Percentiles rank a stretch among this genome's conserved stretches.
These are phyloP conservation scores for Erinaceus europaeus DNA, from an alignment of 2,113 vertebrate species.

Conservation along the genomic window DNA sequence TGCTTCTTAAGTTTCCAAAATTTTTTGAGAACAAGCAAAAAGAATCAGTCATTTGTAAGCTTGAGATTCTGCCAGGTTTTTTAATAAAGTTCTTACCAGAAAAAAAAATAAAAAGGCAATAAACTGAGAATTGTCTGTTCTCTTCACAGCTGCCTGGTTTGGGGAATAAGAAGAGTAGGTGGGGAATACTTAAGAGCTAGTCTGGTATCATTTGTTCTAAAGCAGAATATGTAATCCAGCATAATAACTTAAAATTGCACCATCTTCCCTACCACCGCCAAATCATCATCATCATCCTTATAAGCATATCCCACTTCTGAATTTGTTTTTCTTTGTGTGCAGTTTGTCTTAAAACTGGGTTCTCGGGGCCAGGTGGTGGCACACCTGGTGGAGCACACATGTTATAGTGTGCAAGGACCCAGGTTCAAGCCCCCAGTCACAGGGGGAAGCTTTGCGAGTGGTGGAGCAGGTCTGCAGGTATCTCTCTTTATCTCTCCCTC, in stretches of 20 bases:
- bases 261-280: accelerated
- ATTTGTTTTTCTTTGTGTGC: neutral
- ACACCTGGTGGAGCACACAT: no score
- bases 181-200: neutral
- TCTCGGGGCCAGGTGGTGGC: no score
- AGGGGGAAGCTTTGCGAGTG: no score
- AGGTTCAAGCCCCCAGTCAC: no score
- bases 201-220: neutral
- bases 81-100: slow-evolving; percentile 37
- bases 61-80: slow-evolving; percentile 23
- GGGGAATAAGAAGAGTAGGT: accelerated
- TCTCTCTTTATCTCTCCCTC: no score
- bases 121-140: neutral
- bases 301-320: neutral
- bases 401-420: no score
- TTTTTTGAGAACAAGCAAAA: slow-evolving; percentile 13
- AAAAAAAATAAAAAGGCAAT: neutral
- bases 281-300: neutral
- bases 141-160: neutral
- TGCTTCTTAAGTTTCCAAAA: slow-evolving; percentile 14
- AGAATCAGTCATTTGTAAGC: slow-evolving; percentile 19
- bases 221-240: neutral
- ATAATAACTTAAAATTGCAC: neutral
- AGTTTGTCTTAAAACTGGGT: neutral
- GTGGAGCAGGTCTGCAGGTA: no score